Conservation (phyloP, 2,888 invertebrate species). For the Zootermopsis nevadensis region DNA sequence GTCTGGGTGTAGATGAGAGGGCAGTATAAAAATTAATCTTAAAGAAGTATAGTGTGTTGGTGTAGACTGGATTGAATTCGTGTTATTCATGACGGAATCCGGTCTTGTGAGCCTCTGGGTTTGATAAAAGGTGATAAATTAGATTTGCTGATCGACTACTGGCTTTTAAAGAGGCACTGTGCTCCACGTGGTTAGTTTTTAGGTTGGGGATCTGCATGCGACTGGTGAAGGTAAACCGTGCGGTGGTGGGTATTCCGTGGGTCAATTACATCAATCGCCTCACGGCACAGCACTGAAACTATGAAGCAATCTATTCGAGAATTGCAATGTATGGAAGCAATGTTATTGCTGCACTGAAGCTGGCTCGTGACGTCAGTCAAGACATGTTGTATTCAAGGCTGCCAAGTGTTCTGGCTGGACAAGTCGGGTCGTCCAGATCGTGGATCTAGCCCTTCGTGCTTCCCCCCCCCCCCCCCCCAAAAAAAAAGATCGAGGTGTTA, state of each 20-base stretch:
- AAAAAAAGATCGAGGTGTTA: no score
- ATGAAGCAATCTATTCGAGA: background rate
- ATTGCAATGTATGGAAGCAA: background rate
- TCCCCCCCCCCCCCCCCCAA: background rate
- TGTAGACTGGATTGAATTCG: no score
- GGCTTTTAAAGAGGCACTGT: no score
- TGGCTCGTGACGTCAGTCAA: constrained; percentile 15
- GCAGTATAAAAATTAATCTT: no score
- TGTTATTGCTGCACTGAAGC: background rate
- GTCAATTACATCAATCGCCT: background rate
- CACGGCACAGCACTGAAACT: background rate
- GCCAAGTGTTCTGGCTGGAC: constrained; percentile 9
- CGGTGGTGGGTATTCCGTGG: background rate
- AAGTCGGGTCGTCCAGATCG: background rate
- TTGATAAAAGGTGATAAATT: no score
- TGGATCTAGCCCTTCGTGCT: background rate
- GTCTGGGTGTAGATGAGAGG: no score
- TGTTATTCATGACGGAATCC: no score
- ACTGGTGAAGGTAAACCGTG: background rate
- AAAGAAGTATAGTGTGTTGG: no score
- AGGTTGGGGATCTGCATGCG: background rate
- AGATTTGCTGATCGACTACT: no score
- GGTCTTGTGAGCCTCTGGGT: no score
- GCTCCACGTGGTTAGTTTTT: no score
- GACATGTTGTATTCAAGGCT: constrained; percentile 29